Evolutionary conservation across 2,797 vertebrate species (phyloP).

Genomic region (Sebastes nivosus): DNA sequence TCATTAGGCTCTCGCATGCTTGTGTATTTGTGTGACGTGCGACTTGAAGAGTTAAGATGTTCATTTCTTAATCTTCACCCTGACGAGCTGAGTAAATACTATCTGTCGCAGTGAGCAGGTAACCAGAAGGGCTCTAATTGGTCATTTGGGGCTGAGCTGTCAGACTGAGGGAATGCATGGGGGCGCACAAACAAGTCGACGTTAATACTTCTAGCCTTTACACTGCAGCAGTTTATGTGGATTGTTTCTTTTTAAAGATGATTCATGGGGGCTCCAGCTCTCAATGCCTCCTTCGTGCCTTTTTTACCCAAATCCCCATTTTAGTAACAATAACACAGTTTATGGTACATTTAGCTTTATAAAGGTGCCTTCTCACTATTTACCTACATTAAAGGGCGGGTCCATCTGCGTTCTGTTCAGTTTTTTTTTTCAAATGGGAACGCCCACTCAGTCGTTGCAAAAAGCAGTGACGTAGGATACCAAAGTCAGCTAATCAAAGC

Average conservation of each 20-base stretch:
- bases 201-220: neutral
- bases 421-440: no score
- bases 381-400: no score
- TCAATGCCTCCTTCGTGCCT: neutral
- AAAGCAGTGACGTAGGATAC: no score
- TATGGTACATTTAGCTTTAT: neutral
- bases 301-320: neutral
- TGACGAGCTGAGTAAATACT: slow-evolving; percentile 21
- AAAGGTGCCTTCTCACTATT: neutral
- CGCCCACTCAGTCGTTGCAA: no score
- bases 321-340: neutral
- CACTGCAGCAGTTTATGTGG: neutral
- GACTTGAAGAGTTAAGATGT: neutral
- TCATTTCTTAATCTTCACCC: slow-evolving; percentile 1
- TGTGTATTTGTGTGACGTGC: neutral
- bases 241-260: neutral
- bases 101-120: slow-evolving; percentile 6
- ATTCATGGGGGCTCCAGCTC: slow-evolving; percentile 6
- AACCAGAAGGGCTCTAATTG: slow-evolving; percentile 10
- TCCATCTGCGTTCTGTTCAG: no score
- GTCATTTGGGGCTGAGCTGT: slow-evolving; percentile 27
- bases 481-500: no score
- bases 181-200: slow-evolving; percentile 15
- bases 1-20: neutral
- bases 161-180: neutral